Percentiles rank a stretch among this genome's conserved stretches.
Conservation (phyloP, 2,797 vertebrate genomes). For the Halcyon badia region DNA sequence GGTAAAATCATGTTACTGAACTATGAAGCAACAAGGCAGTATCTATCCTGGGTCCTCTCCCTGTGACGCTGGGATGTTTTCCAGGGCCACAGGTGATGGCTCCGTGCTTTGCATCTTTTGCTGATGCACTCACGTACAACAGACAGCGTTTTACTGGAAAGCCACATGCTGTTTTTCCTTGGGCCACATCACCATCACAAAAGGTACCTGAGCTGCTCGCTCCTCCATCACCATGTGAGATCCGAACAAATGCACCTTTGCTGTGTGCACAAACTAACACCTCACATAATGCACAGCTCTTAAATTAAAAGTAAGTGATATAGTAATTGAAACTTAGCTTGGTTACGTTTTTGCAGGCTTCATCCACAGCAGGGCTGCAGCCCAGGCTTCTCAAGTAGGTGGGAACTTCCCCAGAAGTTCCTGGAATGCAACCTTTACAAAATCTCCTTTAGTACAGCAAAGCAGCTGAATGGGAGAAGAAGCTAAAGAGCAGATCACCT, state of each 20-base stretch:
- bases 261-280: background rate
- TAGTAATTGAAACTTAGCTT: background rate
- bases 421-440: background rate
- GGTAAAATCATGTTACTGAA: accelerated
- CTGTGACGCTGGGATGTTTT: background rate
- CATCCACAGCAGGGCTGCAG: background rate
- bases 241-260: background rate
- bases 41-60: background rate
- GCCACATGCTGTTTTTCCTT: background rate
- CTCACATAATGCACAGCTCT: background rate
- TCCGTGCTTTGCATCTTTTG: background rate
- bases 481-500: background rate
- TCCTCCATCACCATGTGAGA: accelerated
- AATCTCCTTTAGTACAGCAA: background rate
- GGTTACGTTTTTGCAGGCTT: background rate
- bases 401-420: background rate
- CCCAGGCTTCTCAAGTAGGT: background rate
- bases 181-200: no score
- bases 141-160: background rate
- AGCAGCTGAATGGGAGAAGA: background rate
- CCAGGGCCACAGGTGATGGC: accelerated
- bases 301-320: background rate
- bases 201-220: background rate
- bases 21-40: background rate
- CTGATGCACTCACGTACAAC: accelerated